A percentile compares a stretch with the other conserved stretches of the same genome.
Conservation (phyloP, 2,113 vertebrate species). For the Clarias gariepinus region DNA sequence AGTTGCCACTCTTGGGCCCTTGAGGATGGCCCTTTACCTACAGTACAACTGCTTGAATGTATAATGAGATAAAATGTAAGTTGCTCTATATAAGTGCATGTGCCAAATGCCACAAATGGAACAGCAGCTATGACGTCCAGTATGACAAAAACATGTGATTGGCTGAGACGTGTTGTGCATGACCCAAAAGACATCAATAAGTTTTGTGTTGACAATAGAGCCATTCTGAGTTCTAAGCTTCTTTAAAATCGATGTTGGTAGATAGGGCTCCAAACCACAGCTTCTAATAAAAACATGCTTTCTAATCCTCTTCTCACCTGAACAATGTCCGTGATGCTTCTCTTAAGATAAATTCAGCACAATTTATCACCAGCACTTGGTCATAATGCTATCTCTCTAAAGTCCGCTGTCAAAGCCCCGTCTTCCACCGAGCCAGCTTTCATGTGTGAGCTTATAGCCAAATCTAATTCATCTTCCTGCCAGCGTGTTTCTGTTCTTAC, state of each 20-base stretch:
- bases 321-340: not conserved
- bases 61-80: no score
- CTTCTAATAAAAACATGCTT: not conserved
- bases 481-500: conserved; percentile 9
- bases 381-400: conserved; percentile 5
- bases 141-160: no score
- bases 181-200: no score
- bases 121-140: no score
- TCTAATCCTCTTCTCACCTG: not conserved
- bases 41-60: no score
- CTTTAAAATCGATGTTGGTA: not conserved
- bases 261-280: not conserved
- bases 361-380: not conserved
- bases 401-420: not conserved
- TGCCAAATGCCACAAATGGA: no score
- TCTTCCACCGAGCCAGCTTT: not conserved
- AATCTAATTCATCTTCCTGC: conserved; percentile 24
- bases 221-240: not conserved
- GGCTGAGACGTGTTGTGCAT: no score
- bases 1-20: no score
- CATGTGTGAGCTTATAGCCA: conserved; percentile 6
- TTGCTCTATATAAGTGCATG: no score
- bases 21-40: no score
- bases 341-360: not conserved
- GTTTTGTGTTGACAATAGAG: not conserved